phyloP scores from a whole-genome alignment of 2,797 vertebrate species.

The Arnoldichthys spilopterus region DNA sequence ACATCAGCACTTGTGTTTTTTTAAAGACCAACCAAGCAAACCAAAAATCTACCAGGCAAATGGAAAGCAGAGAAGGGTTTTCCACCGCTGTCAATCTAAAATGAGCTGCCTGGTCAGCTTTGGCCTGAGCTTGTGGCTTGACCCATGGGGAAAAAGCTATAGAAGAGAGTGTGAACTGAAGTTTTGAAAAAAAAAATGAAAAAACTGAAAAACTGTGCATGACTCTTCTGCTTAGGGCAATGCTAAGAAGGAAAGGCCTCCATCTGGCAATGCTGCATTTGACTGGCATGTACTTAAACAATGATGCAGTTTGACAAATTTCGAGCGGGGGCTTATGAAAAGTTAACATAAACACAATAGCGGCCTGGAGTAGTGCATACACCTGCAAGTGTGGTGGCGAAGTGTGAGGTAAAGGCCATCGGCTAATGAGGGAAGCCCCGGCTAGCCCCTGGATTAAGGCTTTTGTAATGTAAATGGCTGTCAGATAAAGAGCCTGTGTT shows the following conservation, averaged over 20 bases:
- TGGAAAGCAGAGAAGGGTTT: slow-evolving; percentile 78
- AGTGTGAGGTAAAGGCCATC: slow-evolving; percentile 86
- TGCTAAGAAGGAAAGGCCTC: slow-evolving; percentile 80
- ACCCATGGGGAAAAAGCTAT: slow-evolving; percentile 42
- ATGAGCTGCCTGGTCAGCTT: slow-evolving; percentile 66
- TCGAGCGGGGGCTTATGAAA: slow-evolving; percentile 90
- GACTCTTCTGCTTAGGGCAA: slow-evolving; percentile 84
- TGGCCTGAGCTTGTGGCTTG: slow-evolving; percentile 70
- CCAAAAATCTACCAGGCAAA: slow-evolving; percentile 50
- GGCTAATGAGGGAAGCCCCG: slow-evolving; percentile 85
- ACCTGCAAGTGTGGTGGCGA: slow-evolving; percentile 84
- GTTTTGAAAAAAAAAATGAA: neutral
- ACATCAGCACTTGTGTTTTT: slow-evolving; percentile 15
- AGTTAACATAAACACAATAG: slow-evolving; percentile 90
- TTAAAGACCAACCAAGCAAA: slow-evolving; percentile 51
- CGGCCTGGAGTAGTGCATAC: slow-evolving; percentile 80
- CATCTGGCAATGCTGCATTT: slow-evolving; percentile 86
- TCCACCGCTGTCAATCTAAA: slow-evolving; percentile 80
- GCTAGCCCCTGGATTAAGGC: slow-evolving; percentile 82
- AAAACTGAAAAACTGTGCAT: slow-evolving; percentile 70
- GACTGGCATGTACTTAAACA: slow-evolving; percentile 92
- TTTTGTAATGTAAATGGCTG: slow-evolving; percentile 87
- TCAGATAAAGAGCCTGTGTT: slow-evolving; percentile 87
- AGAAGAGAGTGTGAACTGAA: slow-evolving; percentile 48
- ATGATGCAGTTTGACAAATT: slow-evolving; percentile 97